A percentile compares a stretch with the other conserved stretches of the same genome.
phyloP scores from a whole-genome alignment of 2,113 vertebrate species.

The Cyprinodon tularosa region DNA sequence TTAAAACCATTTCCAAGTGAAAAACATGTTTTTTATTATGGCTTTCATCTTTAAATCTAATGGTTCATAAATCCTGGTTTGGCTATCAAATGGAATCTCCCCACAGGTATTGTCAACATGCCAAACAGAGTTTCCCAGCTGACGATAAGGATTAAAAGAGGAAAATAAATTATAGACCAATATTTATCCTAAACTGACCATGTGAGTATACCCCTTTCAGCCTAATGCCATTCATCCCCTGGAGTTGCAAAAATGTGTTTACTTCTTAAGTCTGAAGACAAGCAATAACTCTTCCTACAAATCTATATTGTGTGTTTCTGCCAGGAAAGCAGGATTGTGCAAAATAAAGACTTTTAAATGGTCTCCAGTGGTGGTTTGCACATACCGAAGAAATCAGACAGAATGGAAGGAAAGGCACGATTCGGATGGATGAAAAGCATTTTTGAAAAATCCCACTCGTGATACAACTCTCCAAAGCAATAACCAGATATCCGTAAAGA shows the following conservation, averaged over 20 bases:
- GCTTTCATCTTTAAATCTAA: neutral
- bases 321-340: neutral
- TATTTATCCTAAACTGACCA: neutral
- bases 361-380: neutral
- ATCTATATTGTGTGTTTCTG: neutral
- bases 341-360: neutral
- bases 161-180: neutral
- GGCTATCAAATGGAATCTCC: neutral
- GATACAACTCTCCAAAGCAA: neutral
- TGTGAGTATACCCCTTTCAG: neutral
- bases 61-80: neutral
- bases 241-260: conserved; percentile 6
- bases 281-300: conserved; percentile 1
- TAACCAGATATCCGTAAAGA: neutral
- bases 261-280: neutral
- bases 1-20: neutral
- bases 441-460: neutral
- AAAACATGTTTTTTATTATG: neutral
- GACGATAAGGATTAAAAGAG: conserved; percentile 3
- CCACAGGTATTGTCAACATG: neutral
- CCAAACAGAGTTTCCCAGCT: neutral
- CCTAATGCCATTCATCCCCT: conserved; percentile 14
- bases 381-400: neutral
- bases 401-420: neutral
- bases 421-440: neutral